A percentile compares a stretch with the other conserved stretches of the same genome.
These are phyloP conservation scores for Semnornis frantzii DNA, from an alignment of 2,113 vertebrate species.

Conservation along the genomic window DNA sequence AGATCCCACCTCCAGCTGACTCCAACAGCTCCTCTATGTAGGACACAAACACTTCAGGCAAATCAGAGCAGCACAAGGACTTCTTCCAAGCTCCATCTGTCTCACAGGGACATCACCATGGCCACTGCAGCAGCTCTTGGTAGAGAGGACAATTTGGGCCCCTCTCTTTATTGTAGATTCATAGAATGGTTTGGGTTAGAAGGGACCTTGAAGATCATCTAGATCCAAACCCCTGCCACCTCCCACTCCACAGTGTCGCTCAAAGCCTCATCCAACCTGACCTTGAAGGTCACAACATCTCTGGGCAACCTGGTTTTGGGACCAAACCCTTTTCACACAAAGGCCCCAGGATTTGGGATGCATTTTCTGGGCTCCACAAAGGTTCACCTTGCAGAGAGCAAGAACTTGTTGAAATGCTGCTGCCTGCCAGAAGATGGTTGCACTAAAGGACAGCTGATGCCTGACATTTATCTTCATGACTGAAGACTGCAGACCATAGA, in stretches of 20 bases:
- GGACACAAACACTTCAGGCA: not conserved
- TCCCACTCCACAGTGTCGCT: no score
- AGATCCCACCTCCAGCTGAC: not conserved
- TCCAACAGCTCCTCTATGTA: no score
- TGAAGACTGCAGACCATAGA: constrained; percentile 62
- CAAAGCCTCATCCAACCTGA: no score
- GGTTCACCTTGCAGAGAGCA: not conserved
- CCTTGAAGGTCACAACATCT: no score
- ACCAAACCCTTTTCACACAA: not conserved
- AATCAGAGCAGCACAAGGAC: not conserved
- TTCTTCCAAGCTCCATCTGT: not conserved
- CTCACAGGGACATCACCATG: not conserved
- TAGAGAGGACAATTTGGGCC: fast-evolving
- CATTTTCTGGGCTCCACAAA: not conserved
- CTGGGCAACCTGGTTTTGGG: no score
- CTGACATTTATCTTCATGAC: constrained; percentile 76
- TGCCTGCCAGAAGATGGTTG: not conserved
- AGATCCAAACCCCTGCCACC: no score
- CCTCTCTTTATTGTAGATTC: not conserved
- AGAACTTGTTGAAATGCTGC: not conserved
- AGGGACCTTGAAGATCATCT: no score
- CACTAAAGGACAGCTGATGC: constrained; percentile 39
- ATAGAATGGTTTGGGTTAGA: no score
- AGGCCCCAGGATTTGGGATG: not conserved
- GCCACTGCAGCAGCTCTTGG: fast-evolving